Evolutionary conservation across 2,797 vertebrate genomes (phyloP).

Genomic region (Kryptopterus vitreolus): DNA sequence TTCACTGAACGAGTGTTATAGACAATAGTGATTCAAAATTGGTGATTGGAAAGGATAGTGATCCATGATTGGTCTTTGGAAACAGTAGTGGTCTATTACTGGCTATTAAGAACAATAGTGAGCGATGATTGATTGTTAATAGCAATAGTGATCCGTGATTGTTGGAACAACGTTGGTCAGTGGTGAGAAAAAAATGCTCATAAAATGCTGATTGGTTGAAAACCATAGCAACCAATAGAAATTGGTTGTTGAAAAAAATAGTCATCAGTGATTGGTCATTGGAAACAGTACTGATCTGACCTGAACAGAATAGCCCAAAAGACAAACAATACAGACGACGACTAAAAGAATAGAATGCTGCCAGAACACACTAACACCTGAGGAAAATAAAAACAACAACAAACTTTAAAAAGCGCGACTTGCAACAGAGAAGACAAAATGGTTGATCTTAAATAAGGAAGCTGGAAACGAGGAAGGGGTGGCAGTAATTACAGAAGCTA

Average conservation of each 20-base stretch:
- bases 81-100: background rate
- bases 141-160: background rate
- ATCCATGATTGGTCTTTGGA: background rate
- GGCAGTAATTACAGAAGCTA: background rate
- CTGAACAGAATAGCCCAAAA: background rate
- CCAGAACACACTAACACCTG: background rate
- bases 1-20: no score
- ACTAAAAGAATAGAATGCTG: background rate
- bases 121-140: background rate
- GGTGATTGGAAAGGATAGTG: no score
- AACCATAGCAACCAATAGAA: background rate
- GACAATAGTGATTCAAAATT: no score
- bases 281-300: background rate
- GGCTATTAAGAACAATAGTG: background rate
- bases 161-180: background rate
- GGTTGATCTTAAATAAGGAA: background rate
- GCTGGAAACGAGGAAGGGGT: background rate
- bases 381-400: background rate
- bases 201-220: background rate
- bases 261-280: background rate
- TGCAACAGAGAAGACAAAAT: background rate
- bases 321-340: background rate
- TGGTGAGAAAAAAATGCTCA: background rate
- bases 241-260: background rate
- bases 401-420: background rate